These are phyloP conservation scores for Psittacus erithacus DNA, from an alignment of 2,113 vertebrate genomes.

Conservation along the genomic window DNA sequence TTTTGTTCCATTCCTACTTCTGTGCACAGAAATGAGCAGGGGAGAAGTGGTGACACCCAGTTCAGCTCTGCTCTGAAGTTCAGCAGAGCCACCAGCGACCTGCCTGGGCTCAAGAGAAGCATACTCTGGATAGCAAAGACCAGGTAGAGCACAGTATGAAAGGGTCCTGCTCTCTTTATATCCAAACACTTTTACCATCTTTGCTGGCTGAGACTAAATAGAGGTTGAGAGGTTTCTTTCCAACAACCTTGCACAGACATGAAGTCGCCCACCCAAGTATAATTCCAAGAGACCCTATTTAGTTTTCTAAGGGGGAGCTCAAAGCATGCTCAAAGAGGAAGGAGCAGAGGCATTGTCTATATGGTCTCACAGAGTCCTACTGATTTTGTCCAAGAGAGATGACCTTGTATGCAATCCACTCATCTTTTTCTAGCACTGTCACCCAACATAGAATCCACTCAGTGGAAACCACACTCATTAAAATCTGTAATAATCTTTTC, in stretches of 20 bases:
- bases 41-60: accelerated
- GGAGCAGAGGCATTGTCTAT: not conserved
- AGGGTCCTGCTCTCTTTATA: not conserved
- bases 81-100: not conserved
- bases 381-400: not conserved
- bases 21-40: not conserved
- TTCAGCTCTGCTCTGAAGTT: not conserved
- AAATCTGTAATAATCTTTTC: not conserved
- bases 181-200: not conserved
- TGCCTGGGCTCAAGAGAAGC: not conserved
- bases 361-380: not conserved
- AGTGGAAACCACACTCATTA: not conserved
- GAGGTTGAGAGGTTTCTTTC: not conserved
- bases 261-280: not conserved
- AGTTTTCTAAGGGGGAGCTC: not conserved
- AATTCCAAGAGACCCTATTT: not conserved
- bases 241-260: not conserved
- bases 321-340: not conserved
- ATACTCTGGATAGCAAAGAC: not conserved
- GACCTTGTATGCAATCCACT: not conserved
- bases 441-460: not conserved
- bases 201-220: not conserved
- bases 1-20: not conserved
- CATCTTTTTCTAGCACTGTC: not conserved
- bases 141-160: not conserved